These are phyloP conservation scores for Malthinus seriepunctatus DNA, from an alignment of 2,888 invertebrate species.

Conservation along the genomic window DNA sequence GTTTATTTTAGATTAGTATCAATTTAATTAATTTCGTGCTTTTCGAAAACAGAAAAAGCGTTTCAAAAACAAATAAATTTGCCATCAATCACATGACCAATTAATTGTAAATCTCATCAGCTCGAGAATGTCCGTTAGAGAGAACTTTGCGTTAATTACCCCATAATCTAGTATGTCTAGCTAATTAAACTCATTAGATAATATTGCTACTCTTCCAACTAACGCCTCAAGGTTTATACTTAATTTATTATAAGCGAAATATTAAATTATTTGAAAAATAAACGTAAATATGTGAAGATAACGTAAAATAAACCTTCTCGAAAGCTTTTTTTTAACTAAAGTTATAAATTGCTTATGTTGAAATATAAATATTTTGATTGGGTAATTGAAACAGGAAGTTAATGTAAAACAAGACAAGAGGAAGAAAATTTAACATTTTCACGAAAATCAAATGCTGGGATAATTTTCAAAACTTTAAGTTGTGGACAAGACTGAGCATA, in stretches of 20 bases:
- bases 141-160: conserved; percentile 30
- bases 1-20: neutral
- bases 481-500: no score
- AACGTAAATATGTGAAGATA: no score
- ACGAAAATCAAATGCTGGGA: no score
- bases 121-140: conserved; percentile 16
- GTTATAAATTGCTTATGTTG: no score
- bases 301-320: no score
- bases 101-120: conserved; percentile 23
- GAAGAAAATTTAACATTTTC: no score
- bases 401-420: no score
- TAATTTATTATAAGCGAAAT: conserved; percentile 12
- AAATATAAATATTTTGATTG: no score
- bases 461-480: no score
- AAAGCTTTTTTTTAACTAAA: no score
- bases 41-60: conserved; percentile 16
- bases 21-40: conserved; percentile 8
- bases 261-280: no score
- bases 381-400: no score
- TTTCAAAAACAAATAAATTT: conserved; percentile 25
- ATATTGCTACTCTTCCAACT: conserved; percentile 32
- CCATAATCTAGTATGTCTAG: conserved; percentile 38
- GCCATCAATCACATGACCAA: conserved; percentile 29
- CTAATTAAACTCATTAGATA: conserved; percentile 40
- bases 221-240: conserved; percentile 23